Evolutionary conservation across 2,888 invertebrate species (phyloP).

Genomic region (Drosophila tripunctata): DNA sequence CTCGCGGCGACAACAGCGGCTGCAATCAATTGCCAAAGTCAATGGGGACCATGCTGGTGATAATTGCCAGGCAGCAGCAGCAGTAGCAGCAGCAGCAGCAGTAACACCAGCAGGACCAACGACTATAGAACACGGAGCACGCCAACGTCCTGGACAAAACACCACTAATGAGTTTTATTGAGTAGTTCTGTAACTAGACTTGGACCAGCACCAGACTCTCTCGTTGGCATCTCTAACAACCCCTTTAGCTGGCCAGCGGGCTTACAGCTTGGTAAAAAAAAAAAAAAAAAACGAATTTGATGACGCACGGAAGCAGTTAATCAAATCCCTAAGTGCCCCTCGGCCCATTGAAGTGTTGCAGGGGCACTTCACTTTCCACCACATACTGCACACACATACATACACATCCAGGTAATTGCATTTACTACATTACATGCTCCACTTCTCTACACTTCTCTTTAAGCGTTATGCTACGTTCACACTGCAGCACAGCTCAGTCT

Average conservation of each 20-base stretch:
- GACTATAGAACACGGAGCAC: neutral
- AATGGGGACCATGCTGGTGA: conserved; percentile 71
- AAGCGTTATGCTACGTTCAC: conserved; percentile 9
- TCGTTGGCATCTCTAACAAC: neutral
- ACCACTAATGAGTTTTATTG: conserved; percentile 81
- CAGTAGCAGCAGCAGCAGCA: conserved; percentile 5
- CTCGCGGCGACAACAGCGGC: conserved; percentile 57
- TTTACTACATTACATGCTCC: conserved; percentile 41
- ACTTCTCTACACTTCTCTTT: conserved; percentile 20
- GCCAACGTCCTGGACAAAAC: conserved; percentile 56
- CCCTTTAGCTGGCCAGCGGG: conserved; percentile 4
- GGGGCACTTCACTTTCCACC: neutral
- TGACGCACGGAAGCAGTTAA: conserved; percentile 80
- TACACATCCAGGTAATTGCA: conserved; percentile 56
- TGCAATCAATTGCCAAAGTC: conserved; percentile 81
- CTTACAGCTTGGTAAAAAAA: conserved; percentile 2
- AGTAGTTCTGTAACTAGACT: conserved; percentile 57
- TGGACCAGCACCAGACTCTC: neutral
- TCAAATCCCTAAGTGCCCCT: conserved; percentile 74
- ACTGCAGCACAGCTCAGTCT: too few relatives aligned
- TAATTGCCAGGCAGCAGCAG: conserved; percentile 69
- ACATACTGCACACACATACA: neutral
- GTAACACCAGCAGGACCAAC: conserved; percentile 13
- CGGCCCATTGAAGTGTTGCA: conserved; percentile 30
- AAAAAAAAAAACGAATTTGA: conserved; percentile 60